Percentiles rank a stretch among this genome's conserved stretches.
Conservation (phyloP, 2,113 vertebrate species). For the Eclectus roratus region DNA sequence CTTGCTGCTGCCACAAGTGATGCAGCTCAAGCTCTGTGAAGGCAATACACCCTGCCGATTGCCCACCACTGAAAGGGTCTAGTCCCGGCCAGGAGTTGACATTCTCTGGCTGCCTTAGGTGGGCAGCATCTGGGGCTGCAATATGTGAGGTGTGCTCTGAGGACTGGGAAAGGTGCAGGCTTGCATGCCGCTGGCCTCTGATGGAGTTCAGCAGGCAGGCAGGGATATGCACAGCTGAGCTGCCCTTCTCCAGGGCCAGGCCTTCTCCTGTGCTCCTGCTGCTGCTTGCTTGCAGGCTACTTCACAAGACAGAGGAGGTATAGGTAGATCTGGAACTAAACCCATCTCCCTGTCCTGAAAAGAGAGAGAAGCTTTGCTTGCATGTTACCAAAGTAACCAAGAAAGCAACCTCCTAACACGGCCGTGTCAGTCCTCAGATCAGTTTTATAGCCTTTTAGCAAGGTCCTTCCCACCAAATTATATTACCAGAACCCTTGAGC, state of each 20-base stretch:
- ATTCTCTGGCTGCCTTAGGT: not conserved
- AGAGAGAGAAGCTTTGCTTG: constrained; percentile 35
- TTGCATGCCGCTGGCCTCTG: not conserved
- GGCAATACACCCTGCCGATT: not conserved
- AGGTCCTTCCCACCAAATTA: not conserved
- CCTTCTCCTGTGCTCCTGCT: not conserved
- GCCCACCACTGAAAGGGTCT: not conserved
- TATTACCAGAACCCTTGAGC: constrained; percentile 52
- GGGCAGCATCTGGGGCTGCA: not conserved
- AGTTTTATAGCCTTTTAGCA: constrained; percentile 31
- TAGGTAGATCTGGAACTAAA: not conserved
- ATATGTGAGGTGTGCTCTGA: not conserved
- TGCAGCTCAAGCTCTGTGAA: not conserved
- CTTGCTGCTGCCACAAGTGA: not conserved
- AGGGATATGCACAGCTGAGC: not conserved
- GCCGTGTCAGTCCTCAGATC: constrained; percentile 2
- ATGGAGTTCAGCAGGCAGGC: not conserved
- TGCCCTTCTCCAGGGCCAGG: not conserved
- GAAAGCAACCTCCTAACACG: constrained; percentile 49
- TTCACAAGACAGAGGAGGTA: not conserved
- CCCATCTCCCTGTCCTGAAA: constrained; percentile 7
- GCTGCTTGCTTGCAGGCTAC: not conserved
- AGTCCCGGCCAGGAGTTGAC: not conserved
- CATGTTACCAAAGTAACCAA: constrained; percentile 63
- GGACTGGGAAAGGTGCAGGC: not conserved